These are phyloP conservation scores for Aricia agestis DNA, from an alignment of 1,140 invertebrate genomes.

Conservation along the genomic window DNA sequence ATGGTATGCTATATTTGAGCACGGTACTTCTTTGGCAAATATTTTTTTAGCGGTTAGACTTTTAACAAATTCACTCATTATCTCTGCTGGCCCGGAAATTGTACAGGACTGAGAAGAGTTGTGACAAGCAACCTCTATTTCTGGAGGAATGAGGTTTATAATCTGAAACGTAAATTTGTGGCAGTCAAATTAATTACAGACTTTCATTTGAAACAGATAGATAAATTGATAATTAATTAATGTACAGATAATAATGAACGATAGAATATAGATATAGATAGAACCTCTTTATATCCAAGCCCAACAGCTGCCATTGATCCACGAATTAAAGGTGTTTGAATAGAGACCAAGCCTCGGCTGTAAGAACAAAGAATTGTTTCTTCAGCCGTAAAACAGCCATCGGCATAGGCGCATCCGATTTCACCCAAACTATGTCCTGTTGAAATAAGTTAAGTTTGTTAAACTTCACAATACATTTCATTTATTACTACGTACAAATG, in stretches of 20 bases:
- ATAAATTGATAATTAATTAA: too few species aligned
- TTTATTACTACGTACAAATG: too few species aligned
- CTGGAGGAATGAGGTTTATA: too few species aligned
- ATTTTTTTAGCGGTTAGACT: conserved; percentile 80
- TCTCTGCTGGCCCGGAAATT: conserved; percentile 83
- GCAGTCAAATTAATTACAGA: too few species aligned
- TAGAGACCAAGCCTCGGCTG: conserved; percentile 85
- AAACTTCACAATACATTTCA: too few species aligned
- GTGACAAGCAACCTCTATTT: too few species aligned
- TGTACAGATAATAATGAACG: too few species aligned
- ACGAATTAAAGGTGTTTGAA: conserved; percentile 80
- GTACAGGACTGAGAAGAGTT: conserved; percentile 80
- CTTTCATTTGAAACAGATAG: too few species aligned
- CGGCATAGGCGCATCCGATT: conserved; percentile 89
- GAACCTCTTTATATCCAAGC: conserved; percentile 69
- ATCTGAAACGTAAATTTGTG: too few species aligned
- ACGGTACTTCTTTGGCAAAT: conserved; percentile 85
- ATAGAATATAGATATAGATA: too few species aligned
- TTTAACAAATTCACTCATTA: conserved; percentile 79
- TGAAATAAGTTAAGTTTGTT: neutral
- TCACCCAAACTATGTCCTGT: conserved; percentile 85
- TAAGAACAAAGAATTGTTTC: conserved; percentile 88
- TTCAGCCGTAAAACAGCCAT: conserved; percentile 87
- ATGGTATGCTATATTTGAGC: conserved; percentile 85
- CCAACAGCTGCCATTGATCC: conserved; percentile 88